Base-by-base conservation (phyloP, 92 coral and sea anemone species). In the Isaurus tuberculatus region DNA sequence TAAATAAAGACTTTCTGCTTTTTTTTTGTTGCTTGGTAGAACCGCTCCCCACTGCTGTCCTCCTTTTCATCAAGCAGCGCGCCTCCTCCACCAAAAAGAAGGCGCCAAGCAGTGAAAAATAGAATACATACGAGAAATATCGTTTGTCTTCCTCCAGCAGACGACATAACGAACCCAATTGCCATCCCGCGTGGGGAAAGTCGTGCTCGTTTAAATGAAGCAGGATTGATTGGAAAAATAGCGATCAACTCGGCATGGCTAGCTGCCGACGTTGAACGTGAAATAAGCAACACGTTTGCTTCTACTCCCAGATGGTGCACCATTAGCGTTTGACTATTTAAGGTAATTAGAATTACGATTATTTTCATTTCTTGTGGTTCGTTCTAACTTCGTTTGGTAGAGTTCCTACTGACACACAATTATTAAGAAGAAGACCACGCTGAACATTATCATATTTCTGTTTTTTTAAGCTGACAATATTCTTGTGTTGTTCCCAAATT, bases 181-280 rank as follows among this genome's bases (percentile, higher is more conserved):
- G 5, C 87, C 33, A 83, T 83, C 30, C 84, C 65, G 11, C 34
- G 71, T 28, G 82, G 84, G 28, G 87, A 83, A 65, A 70, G 28
- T 32, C 25, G 84, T 15, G 87, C 84, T 48, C 84, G 0, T 32
- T 34, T 71, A 72, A 83, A 53, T 53, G 87, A 48, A 31, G 70
- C 87, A 36, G 70, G 82, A 82, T 72, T 83, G 31, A 83, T 36
- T 83, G 87, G 69, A 69, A 83, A 83, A 83, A 83, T 83, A 14
- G 71, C 86, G 32, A 83, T 83, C 11, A 83, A 71, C 74, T 83
- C 86, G 36, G 32, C 57, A 25, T 84, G 81, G 81, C 26, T 32
- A 27, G 87, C 46, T 43, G 44, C 25, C 20, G 81, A 84, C 15
- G 82, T 72, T 42, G 36, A 51, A 30, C 58, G 60, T 27, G 87